phyloP scores from a whole-genome alignment of 2,888 invertebrate species.

The Diloba caeruleocephala region DNA sequence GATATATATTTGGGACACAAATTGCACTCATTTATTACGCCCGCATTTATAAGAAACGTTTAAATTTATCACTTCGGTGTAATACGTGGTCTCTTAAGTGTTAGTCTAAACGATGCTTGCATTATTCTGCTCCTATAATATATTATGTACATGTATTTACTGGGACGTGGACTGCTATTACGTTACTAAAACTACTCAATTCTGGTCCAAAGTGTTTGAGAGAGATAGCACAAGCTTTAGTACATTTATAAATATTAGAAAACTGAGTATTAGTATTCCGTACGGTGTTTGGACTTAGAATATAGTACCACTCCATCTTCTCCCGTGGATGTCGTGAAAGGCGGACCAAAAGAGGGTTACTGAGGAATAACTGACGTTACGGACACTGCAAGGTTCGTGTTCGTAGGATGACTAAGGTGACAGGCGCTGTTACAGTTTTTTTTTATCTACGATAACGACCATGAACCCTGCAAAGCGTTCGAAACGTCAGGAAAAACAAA shows the following conservation, averaged over 20 bases:
- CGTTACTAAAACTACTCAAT: conserved; percentile 3
- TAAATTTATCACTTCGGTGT: conserved; percentile 12
- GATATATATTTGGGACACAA: conserved; percentile 21
- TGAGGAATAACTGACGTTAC: too few relatives aligned
- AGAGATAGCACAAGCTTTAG: conserved; percentile 27
- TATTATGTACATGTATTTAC: conserved; percentile 6
- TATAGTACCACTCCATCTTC: too few relatives aligned
- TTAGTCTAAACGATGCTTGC: conserved; percentile 20
- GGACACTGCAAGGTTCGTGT: too few relatives aligned
- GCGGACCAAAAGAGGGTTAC: too few relatives aligned
- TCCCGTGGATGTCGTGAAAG: too few relatives aligned
- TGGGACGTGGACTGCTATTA: conserved; percentile 14
- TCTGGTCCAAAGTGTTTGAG: conserved; percentile 15
- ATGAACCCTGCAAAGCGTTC: too few relatives aligned
- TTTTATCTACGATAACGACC: too few relatives aligned
- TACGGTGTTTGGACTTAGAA: too few relatives aligned
- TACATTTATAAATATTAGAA: conserved; percentile 20
- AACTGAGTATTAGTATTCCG: too few relatives aligned
- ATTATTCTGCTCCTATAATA: conserved; percentile 10
- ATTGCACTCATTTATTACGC: conserved; percentile 28
- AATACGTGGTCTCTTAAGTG: conserved; percentile 1
- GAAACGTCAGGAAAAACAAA: too few relatives aligned
- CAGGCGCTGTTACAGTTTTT: too few relatives aligned
- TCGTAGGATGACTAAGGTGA: too few relatives aligned
- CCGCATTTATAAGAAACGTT: conserved; percentile 7